Base-by-base conservation (phyloP, 2,888 invertebrate species). In the Dromius quadrimaculatus region DNA sequence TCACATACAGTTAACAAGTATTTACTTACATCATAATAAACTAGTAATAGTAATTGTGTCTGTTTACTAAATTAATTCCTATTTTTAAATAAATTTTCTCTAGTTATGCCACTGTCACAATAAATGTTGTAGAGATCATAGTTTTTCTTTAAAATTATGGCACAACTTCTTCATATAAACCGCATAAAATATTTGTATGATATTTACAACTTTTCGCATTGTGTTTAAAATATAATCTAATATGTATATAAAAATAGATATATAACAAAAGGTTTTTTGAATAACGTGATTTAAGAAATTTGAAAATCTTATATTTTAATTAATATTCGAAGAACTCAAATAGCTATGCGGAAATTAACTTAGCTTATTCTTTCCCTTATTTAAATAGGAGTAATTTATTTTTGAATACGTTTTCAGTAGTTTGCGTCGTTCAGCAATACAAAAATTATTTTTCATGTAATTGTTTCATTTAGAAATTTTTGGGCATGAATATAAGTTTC, bases 151-250 rank as follows among this genome's bases (percentile, higher is more conserved):
- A 62, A 47, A 61, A 36, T 70, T 62, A 70, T 70, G 70, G 70
- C 70, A 70, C 70, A 70, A 70, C 70, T 57, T 59, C 23, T 54
- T 66, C 36, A 57, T 62, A 50, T 47, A 43, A 62, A 70, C 50
- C 45, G 59, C 50, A 47, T 47, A 70, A 47, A 70, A 70, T 70
- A 70, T 69, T 61, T 68, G 36, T 61, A 43, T 63, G 23, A 63
- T 70, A 70, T 70, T 36, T 70, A 70, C 70, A 70, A 61, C 36
- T 70, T 62, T 62, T 59, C 68, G 59, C 59, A 57, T 57, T 45
- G 68, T 68, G 68, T 54, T 70, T 70, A 62, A 70, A 59, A 69
- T 61, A 70, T 64, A 62, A 64, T 64, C 47, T 64, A 64, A 47
- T 47, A 62, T 43, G 23, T 41, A 64, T 47, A 64, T 64, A 47